These are phyloP conservation scores for Pyrgilauda ruficollis DNA, from an alignment of 2,113 vertebrate genomes.

Conservation along the genomic window DNA sequence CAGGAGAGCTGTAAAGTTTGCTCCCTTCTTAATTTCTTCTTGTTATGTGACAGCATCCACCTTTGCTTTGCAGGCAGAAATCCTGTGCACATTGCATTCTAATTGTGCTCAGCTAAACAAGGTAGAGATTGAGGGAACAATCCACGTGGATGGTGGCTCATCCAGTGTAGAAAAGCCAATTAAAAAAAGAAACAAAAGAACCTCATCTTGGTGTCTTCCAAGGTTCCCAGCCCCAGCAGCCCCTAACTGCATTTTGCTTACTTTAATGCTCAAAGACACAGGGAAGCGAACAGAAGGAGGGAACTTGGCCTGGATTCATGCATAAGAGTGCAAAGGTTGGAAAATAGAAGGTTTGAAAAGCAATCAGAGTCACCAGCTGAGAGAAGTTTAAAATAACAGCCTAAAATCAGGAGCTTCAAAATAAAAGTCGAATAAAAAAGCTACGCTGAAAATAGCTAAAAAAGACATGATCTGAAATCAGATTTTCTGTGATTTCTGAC, in stretches of 20 bases:
- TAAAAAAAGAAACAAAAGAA: not conserved
- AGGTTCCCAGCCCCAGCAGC: not conserved
- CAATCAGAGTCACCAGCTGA: conserved; percentile 67
- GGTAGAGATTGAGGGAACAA: not conserved
- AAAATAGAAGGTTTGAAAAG: conserved; percentile 69
- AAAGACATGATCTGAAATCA: not conserved
- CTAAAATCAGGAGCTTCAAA: conserved; percentile 42
- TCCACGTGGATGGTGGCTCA: not conserved
- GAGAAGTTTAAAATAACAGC: conserved; percentile 65
- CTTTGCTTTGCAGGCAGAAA: conserved; percentile 14
- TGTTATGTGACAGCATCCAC: not conserved
- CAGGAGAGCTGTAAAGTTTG: conserved; percentile 38
- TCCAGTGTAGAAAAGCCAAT: conserved; percentile 23
- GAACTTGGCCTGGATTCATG: conserved; percentile 53
- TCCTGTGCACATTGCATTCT: not conserved
- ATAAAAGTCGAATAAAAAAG: conserved; percentile 23
- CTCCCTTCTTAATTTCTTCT: conserved; percentile 3
- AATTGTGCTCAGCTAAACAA: not conserved
- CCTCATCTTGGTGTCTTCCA: not conserved
- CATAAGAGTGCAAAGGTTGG: conserved; percentile 57
- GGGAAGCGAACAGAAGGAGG: conserved; percentile 41
- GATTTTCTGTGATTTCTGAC: not conserved
- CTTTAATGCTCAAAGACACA: conserved; percentile 35
- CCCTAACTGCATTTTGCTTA: conserved; percentile 54
- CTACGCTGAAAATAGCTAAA: not conserved